phyloP scores from a whole-genome alignment of 2,888 invertebrate genomes.

The Stratiomys singularior region DNA sequence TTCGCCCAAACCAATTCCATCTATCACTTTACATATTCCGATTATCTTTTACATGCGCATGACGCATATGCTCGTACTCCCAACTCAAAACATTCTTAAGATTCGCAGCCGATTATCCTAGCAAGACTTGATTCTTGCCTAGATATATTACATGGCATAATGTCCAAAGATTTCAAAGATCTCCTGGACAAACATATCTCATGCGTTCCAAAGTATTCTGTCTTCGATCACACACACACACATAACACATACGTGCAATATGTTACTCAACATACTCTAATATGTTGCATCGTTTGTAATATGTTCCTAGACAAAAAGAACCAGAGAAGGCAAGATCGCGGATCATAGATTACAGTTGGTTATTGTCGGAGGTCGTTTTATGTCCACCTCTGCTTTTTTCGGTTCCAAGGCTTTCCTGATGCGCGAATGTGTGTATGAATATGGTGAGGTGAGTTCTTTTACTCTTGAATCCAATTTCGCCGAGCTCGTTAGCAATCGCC shows the following conservation, averaged over 20 bases:
- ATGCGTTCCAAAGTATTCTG: background rate
- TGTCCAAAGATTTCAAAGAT: slow-evolving; percentile 37
- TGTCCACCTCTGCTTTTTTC: slow-evolving; percentile 41
- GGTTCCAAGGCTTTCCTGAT: background rate
- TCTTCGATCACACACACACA: background rate
- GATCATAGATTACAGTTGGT: slow-evolving; percentile 29
- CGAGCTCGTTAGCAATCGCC: slow-evolving; percentile 11
- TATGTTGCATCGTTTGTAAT: background rate
- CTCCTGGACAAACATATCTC: slow-evolving; percentile 32
- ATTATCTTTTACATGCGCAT: too few species aligned
- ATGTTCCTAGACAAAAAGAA: background rate
- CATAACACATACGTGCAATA: background rate
- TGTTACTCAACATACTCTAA: background rate
- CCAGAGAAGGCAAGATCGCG: background rate
- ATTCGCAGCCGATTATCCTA: background rate
- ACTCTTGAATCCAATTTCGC: slow-evolving; percentile 12
- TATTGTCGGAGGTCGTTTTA: slow-evolving; percentile 35
- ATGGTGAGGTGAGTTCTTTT: slow-evolving; percentile 34
- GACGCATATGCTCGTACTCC: too few species aligned
- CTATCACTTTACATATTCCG: too few species aligned
- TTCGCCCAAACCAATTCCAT: too few species aligned
- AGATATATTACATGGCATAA: slow-evolving; percentile 37
- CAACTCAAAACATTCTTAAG: too few species aligned
- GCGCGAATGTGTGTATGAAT: slow-evolving; percentile 9
- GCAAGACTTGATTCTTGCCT: background rate